Evolutionary conservation across 1,140 invertebrate genomes (phyloP), one percentile per base, ranked within the genome.

Genomic region (Hylyphantes graminicola): DNA sequence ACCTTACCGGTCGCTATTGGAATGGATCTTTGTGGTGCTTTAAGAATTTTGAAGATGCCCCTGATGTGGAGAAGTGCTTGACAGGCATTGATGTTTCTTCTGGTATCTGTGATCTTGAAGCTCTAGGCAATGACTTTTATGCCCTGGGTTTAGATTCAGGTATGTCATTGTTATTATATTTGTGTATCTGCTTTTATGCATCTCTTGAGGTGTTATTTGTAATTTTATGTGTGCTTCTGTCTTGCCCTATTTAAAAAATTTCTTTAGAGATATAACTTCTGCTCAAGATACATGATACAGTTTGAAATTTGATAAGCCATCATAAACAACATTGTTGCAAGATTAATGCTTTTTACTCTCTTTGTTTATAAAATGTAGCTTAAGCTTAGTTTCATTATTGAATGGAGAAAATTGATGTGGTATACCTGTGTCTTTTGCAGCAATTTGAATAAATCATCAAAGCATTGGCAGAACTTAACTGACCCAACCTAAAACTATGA

Each of bases 1-100:
- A 87, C 87, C 77, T 90, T 54, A 89, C 89, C 17, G 89, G 89
- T 6, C 72, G 89, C 9, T 90, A 89, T 84, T 90, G 89, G 89
- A 86, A 87, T 85, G 89, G 89, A n/a, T 90, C 89, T 10, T 65
- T 90, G 9, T 90, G 89, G 89, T 90, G 86, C 79, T 90, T 89
- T 79, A 77, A 87, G 17, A 86, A 87, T 48, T 87, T 88, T 48
- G 86, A 88, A 19, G 67, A 82, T 35, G 89, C 88, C 21, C 89
- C 89, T 15, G 86, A 89, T 87, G 88, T 89, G 5, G 89, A 89
- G 76, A 89, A 88, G 80, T 90, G 89, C 85, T 88, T 88, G 13
- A 88, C 89, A 15, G 89, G 89, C 3, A 88, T 88, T 6, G 89
- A 90, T 76, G 78, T 89, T 68, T 89, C 89, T 85, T 87, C 89